Base-by-base conservation (phyloP, 2,888 invertebrate species). In the Teleiodes luculella region DNA sequence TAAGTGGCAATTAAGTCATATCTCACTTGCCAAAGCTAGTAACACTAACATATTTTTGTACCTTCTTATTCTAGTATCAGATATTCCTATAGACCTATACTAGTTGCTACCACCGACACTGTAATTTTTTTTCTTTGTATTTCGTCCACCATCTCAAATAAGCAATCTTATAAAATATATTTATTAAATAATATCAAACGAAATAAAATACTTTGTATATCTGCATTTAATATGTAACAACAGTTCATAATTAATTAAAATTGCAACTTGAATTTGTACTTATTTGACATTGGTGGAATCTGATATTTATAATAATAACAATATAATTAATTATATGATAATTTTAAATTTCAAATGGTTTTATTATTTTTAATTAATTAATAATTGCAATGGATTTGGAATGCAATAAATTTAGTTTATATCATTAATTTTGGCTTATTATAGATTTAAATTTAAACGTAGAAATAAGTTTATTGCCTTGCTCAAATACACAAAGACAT, bases 401-500 rank as follows among this genome's bases (percentile, higher is more conserved):
- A 72, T 63, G 68, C 71, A 75, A 75, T 72, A 58, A 59, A 75
- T 58, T 58, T 60, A 62, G 60, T 58, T 61, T 56, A n/a, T 59
- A 57, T 57, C 54, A 33, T 33, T 33, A 11, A 33, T 2, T 33
- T 33, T 33, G n/a, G n/a, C 3, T 33, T 33, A 41, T 37, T 8
- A 37, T 37, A 18, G 58, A 66, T 58, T 64, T 67, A 63, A 56
- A 60, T 64, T 62, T 57, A 67, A 65, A 63, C 59, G 53, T 63
- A 64, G 53, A 59, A 43, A 54, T 66, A 58, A n/a, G 68, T 74
- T 68, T 69, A 70, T 70, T 66, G 70, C 68, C 62, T 76, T 76
- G 85, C 85, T 86, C 85, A 86, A n/a, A 84, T 70, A 67, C 70
- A 60, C 67, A 76, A 77, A 77, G 77, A 79, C 77, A 72, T 68